Evolutionary conservation across 2,797 vertebrate genomes (phyloP).

Genomic region (Myotis planiceps): DNA sequence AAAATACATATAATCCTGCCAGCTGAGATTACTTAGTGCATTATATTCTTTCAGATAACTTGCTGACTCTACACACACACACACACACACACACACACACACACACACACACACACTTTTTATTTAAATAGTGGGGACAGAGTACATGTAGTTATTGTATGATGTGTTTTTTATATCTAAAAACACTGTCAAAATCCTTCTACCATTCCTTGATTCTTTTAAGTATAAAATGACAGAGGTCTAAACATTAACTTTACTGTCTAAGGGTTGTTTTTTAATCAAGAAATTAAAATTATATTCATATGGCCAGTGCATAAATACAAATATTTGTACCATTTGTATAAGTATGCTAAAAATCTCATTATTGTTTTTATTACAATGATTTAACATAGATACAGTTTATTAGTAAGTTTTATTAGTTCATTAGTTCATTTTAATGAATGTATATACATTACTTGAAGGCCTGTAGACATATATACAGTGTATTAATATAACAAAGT

Average conservation of each 20-base stretch:
- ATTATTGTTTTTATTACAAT: constrained; percentile 61
- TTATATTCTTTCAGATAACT: background rate
- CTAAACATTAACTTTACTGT: constrained; percentile 28
- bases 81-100: background rate
- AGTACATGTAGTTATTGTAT: constrained; percentile 14
- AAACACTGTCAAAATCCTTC: background rate
- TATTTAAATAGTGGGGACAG: background rate
- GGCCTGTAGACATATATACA: constrained; percentile 22
- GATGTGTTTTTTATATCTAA: background rate
- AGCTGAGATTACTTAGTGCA: background rate
- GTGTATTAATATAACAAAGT: constrained; percentile 25
- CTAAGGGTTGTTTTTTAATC: background rate
- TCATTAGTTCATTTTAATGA: constrained; percentile 66
- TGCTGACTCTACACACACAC: background rate
- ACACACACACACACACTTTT: background rate
- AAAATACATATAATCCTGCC: background rate
- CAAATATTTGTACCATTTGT: constrained; percentile 53
- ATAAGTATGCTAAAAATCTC: constrained; percentile 56
- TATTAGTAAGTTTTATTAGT: constrained; percentile 65
- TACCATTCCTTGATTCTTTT: background rate
- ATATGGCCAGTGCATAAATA: background rate
- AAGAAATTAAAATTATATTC: constrained; percentile 47
- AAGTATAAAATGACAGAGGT: constrained; percentile 42
- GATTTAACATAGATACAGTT: constrained; percentile 40
- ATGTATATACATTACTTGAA: constrained; percentile 40